These are phyloP conservation scores for Corydoras maculifer DNA, from an alignment of 2,113 vertebrate species.

Conservation along the genomic window DNA sequence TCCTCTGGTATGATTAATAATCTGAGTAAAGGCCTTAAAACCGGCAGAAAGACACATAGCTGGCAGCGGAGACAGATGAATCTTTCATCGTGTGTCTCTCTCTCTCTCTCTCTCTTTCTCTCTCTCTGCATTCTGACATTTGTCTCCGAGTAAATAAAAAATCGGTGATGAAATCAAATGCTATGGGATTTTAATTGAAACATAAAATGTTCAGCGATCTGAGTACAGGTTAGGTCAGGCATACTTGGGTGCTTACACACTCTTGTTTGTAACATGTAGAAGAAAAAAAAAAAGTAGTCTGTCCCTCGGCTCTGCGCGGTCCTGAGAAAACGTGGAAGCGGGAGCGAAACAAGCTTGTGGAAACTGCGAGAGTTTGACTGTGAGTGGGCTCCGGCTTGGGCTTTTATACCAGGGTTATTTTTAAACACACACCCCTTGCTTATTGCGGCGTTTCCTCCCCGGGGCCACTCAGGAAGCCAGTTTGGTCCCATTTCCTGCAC, in stretches of 20 bases:
- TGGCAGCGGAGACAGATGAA: conserved; percentile 8
- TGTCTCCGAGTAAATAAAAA: conserved; percentile 1
- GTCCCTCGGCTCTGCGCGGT: conserved; percentile 19
- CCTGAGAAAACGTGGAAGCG: conserved; percentile 29
- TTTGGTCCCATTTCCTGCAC: conserved; percentile 87
- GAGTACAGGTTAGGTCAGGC: neutral
- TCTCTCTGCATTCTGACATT: conserved; percentile 3
- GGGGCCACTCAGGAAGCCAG: conserved; percentile 83
- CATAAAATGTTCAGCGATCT: neutral
- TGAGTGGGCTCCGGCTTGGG: conserved; percentile 67
- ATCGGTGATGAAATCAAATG: neutral
- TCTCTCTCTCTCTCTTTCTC: neutral
- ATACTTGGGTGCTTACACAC: neutral
- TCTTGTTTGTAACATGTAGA: neutral
- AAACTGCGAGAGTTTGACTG: conserved; percentile 58
- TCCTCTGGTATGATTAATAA: conserved; percentile 3
- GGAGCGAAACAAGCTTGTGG: conserved; percentile 45
- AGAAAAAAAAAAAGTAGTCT: too few species aligned
- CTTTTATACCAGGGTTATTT: conserved; percentile 97
- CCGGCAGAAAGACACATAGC: neutral
- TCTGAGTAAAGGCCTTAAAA: neutral
- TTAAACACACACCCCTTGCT: conserved; percentile 84
- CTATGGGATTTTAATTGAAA: conserved; percentile 1
- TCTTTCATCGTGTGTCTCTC: neutral
- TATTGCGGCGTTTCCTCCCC: conserved; percentile 82